These are phyloP conservation scores for Zaprionus gabonicus DNA, from an alignment of 1,140 invertebrate species.

Conservation along the genomic window DNA sequence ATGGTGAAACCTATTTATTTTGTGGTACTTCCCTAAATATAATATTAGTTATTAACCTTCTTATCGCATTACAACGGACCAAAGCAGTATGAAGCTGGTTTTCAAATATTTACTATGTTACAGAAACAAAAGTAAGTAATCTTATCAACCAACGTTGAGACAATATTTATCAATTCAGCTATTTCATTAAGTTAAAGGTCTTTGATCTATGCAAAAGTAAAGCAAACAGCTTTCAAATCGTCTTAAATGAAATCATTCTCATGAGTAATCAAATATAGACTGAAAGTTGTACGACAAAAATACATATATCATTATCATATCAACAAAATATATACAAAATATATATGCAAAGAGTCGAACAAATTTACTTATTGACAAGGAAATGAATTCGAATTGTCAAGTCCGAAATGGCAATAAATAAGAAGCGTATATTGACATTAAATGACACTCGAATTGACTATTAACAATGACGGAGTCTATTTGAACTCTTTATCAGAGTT, in stretches of 20 bases:
- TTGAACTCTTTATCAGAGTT: constrained; percentile 3
- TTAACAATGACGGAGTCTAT: not conserved
- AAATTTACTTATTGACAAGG: constrained; percentile 1
- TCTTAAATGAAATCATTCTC: not conserved
- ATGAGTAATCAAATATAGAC: not conserved
- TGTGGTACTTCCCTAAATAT: too few relatives aligned
- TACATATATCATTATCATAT: not conserved
- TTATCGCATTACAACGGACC: too few relatives aligned
- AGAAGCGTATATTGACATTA: not conserved
- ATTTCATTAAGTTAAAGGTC: too few relatives aligned
- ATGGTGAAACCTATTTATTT: too few relatives aligned
- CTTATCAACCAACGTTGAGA: too few relatives aligned
- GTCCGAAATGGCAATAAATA: not conserved
- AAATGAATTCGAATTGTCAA: not conserved
- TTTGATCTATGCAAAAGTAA: too few relatives aligned
- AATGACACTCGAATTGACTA: not conserved
- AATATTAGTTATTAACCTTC: too few relatives aligned
- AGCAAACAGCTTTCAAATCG: not conserved
- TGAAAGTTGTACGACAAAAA: not conserved
- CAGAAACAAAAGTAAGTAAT: too few relatives aligned
- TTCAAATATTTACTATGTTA: too few relatives aligned
- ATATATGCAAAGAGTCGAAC: not conserved
- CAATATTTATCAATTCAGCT: too few relatives aligned
- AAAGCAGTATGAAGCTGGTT: too few relatives aligned
- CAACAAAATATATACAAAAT: not conserved